A percentile compares a stretch with the other conserved stretches of the same genome.
Evolutionary conservation across 2,113 vertebrate species (phyloP).

Genomic region (Myrmophylax atrothorax): DNA sequence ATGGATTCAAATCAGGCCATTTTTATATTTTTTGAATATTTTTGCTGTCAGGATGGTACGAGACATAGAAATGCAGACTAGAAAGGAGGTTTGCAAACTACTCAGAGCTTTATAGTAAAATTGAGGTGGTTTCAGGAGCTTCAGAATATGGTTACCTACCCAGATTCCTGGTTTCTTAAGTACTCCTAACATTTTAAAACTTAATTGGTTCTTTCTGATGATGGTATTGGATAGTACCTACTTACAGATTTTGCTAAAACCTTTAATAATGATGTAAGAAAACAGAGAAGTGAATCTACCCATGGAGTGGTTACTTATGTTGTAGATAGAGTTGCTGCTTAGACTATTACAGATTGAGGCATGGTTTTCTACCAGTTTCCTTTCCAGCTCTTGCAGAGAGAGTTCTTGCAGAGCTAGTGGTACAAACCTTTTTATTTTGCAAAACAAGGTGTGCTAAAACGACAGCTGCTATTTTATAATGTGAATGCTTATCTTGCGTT

Average conservation of each 20-base stretch:
- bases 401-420: neutral
- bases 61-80: neutral
- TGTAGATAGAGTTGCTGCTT: neutral
- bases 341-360: neutral
- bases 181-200: neutral
- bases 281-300: neutral
- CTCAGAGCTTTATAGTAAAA: neutral
- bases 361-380: neutral
- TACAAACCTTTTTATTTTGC: neutral
- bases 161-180: neutral
- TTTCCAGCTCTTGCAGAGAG: neutral
- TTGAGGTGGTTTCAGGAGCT: neutral
- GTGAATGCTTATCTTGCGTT: neutral
- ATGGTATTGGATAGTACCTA: neutral
- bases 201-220: neutral
- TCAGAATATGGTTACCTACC: neutral
- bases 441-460: neutral
- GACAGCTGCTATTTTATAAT: neutral
- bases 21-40: neutral
- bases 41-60: neutral
- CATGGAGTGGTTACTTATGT: rapidly evolving
- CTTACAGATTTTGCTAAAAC: neutral
- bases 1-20: neutral
- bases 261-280: neutral
- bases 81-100: neutral